phyloP scores from a whole-genome alignment of 2,888 invertebrate species.

The Ectobius pallidus region DNA sequence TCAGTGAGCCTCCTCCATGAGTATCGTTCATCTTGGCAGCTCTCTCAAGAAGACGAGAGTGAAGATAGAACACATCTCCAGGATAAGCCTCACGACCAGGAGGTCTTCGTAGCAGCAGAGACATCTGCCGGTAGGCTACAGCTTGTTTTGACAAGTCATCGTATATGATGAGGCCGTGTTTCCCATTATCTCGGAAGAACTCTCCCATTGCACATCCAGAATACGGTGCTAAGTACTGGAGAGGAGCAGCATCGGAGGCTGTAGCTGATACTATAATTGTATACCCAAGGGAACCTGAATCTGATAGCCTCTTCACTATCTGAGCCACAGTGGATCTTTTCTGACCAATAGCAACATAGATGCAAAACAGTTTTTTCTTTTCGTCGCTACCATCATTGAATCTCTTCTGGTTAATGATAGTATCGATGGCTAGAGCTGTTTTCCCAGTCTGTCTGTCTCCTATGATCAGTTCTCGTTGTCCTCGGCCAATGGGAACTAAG shows the following conservation, averaged over 20 bases:
- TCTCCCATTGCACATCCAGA: constrained; percentile 99
- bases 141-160: constrained; percentile 99
- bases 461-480: constrained; percentile 53
- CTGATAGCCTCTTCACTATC: constrained; percentile 92
- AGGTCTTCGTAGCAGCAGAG: constrained; percentile 96
- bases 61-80: constrained; percentile 99
- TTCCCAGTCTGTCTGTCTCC: constrained; percentile 53
- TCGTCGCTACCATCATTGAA: constrained; percentile 46
- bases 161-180: constrained; percentile 98
- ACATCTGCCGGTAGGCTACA: constrained; percentile 99
- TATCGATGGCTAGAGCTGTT: constrained; percentile 51
- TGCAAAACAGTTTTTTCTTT: constrained; percentile 99
- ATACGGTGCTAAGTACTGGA: constrained; percentile 99
- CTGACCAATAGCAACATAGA: constrained; percentile 99
- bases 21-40: constrained; percentile 98
- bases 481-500: constrained; percentile 51
- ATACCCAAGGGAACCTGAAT: constrained; percentile 84
- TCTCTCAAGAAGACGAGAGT: constrained; percentile 97
- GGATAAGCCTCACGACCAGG: constrained; percentile 99
- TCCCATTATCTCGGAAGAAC: constrained; percentile 98
- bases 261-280: constrained; percentile 98
- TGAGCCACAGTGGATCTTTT: constrained; percentile 99
- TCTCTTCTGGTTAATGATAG: constrained; percentile 52
- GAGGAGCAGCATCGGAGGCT: constrained; percentile 99
- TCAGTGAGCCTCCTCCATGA: constrained; percentile 95